Base-by-base conservation (phyloP, 2,113 vertebrate species). In the Pteruthius melanotis region DNA sequence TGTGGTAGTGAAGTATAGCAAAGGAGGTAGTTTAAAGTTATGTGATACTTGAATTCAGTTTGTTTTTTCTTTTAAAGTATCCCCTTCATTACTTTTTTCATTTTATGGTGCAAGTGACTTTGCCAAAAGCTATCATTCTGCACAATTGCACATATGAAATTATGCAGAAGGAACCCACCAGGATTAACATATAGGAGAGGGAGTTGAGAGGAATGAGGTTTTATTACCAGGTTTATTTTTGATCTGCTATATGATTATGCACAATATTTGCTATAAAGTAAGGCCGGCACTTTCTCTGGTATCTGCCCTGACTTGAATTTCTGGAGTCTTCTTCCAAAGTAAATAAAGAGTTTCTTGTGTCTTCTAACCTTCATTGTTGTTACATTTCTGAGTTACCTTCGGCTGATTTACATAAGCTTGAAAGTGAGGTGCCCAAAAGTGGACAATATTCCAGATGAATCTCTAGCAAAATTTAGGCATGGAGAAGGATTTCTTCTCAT, bases 71-170 rank as follows among this genome's bases (percentile, higher is more conserved):
- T 93, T 75, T 86, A 24, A 87, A 87, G 35, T 94, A 28, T 74
- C 81, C 21, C 31, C 28, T 87, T 61, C 49, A 21, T 89, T 87
- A 37, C 59, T 93, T 95, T 96, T 95, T 94, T 92, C 84, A 95
- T 93, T 94, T 94, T 84, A 81, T 49, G 70, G 80, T 72, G 27
- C 35, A 92, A 87, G 22, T 60, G 59, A 26, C 68, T 94, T 82
- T 93, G 87, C 82, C 85, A 95, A 95, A 97, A 90, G 33, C 86
- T 81, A 45, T 87, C 49, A 63, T 84, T 91, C 89, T 91, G 31
- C 49, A 71, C 69, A 87, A 64, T 19, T 91, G 76, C 87, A 68
- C 44, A 22, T 57, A 49, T 13, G 49, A 92, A 92, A 66, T 90
- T 72, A 81, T 75, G 56, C 27, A 44, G 72, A 52, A 70, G 37